Evolutionary conservation across 53 echinoderm and acorn worm species (phyloP).

Genomic region (Hippasteria phrygiana): DNA sequence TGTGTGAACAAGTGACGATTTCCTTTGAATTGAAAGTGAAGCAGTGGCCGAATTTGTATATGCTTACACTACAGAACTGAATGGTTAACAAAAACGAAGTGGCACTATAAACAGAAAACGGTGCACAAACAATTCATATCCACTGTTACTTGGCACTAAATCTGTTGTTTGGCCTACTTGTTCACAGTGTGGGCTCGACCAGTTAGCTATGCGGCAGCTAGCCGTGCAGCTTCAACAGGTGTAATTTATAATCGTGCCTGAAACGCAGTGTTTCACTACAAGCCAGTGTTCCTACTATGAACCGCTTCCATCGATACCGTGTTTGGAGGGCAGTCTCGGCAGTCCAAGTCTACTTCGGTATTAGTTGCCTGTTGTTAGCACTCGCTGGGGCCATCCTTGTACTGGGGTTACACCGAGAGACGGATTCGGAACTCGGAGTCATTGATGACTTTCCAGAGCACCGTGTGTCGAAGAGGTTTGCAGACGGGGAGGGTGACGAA

Average conservation of each 20-base stretch:
- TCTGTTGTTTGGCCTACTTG: too few relatives aligned
- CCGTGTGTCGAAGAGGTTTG: neutral
- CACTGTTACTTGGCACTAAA: too few relatives aligned
- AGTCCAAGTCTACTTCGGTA: neutral
- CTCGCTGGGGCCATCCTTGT: neutral
- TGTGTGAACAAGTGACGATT: too few relatives aligned
- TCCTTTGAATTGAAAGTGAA: too few relatives aligned
- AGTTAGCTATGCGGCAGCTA: too few relatives aligned
- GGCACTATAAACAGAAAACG: too few relatives aligned
- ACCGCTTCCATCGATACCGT: neutral
- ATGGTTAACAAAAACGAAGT: too few relatives aligned
- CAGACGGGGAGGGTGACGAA: too few relatives aligned
- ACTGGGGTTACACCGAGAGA: neutral
- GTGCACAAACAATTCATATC: too few relatives aligned
- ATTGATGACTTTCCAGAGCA: neutral
- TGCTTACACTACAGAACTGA: too few relatives aligned
- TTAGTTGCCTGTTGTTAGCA: neutral
- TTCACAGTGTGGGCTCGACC: too few relatives aligned
- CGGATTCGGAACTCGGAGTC: neutral
- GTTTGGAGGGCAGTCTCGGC: neutral
- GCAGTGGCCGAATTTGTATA: too few relatives aligned
- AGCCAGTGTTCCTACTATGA: neutral
- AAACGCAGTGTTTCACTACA: neutral
- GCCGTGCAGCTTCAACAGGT: neutral
- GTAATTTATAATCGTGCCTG: neutral